phyloP scores from a whole-genome alignment of 2,888 invertebrate species.

The Elysia crispata region DNA sequence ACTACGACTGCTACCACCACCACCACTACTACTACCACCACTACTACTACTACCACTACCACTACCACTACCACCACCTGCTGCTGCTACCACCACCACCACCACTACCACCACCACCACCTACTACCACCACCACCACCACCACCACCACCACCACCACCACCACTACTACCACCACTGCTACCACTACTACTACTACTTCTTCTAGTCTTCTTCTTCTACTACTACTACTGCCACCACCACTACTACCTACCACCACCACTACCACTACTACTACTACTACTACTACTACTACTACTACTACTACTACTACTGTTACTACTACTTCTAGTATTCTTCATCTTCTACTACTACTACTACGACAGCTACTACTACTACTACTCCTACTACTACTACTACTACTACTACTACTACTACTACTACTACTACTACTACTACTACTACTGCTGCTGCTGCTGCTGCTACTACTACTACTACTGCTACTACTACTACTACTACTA shows the following conservation, averaged over 20 bases:
- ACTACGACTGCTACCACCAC: no score
- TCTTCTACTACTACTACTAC: no score
- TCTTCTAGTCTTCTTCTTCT: constrained; percentile 20
- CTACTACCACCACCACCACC: constrained; percentile 29
- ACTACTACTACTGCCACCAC: no score
- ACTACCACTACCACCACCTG: constrained; percentile 32
- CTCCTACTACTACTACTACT: no score
- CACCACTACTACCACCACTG: constrained; percentile 49
- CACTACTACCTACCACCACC: no score
- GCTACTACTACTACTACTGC: neutral
- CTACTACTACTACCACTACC: constrained; percentile 37
- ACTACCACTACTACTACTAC: constrained; percentile 50
- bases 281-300: constrained; percentile 51
- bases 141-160: constrained; percentile 49
- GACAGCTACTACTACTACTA: no score
- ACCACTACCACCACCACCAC: no score
- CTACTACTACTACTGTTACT: constrained; percentile 50
- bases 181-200: constrained; percentile 51
- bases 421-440: neutral
- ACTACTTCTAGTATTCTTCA: constrained; percentile 47
- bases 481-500: constrained; percentile 19
- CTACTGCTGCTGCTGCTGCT: constrained; percentile 1
- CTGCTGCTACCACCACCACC: constrained; percentile 27
- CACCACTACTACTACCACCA: neutral
- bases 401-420: neutral